Evolutionary conservation across 2,113 vertebrate species (phyloP), one percentile per base, ranked within the genome.

Genomic region (Proterorhinus semilunaris): DNA sequence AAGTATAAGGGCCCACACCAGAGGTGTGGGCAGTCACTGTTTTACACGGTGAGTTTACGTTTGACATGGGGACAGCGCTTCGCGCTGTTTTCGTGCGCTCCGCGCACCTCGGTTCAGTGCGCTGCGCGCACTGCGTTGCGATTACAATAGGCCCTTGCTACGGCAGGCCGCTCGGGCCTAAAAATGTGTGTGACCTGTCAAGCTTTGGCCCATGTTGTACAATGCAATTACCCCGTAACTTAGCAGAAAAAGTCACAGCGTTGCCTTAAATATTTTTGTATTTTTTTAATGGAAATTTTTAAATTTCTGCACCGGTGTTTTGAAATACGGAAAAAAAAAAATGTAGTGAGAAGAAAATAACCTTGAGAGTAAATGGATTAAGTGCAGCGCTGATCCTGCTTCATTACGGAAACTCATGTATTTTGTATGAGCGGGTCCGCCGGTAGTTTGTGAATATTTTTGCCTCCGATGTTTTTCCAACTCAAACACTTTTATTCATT

Each of bases 261-360:
- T 44, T 15, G 7, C 36, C 57, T 43, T 13, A 59, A 59, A 43
- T 42, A 3, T 21, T 21, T 21, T 21, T 21, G n/a, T n/a, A 17
- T 36, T 55, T 27, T n/a, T 59, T 59, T 44, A 36, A 71, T 9
- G 44, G 17, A 54, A 54, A 54, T 53, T 57, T 46, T 11, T 66
- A 17, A 65, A 58, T 42, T 42, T 42, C 27, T 10, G 11, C 12
- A 11, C 13, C 10, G 7, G 47, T 42, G 53, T 8, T 8, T 16
- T 15, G 36, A 51, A 12, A 2, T 36, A 1, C 8, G 4, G 36
- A 8, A 51, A 48, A 54, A 68, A 47, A 27, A n/a, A 48, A 58
- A 21, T 8, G 43, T 16, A 53, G 42, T 47, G 17, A 62, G 8
- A 9, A 45, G 36, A 42, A 61, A 61, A 61, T n/a, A n/a, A 45